Percentiles rank a stretch among this genome's conserved stretches.
phyloP scores from a whole-genome alignment of 2,113 vertebrate genomes.

The Bombycilla garrulus region DNA sequence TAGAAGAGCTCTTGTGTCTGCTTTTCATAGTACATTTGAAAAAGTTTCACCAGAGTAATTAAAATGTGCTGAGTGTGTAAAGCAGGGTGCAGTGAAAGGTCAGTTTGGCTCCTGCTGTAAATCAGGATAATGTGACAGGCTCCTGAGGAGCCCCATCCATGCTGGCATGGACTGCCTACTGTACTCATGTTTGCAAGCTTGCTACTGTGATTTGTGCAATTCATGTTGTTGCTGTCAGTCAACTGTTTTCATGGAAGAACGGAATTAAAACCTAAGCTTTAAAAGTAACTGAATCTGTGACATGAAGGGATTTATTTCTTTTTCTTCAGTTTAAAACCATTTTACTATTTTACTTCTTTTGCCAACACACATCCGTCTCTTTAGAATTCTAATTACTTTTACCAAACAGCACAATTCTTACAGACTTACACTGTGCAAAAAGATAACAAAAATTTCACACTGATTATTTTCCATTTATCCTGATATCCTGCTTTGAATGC shows the following conservation, averaged over 20 bases:
- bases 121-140: neutral
- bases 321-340: neutral
- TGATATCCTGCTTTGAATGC: neutral
- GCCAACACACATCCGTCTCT: neutral
- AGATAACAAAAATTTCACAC: neutral
- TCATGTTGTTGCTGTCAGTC: neutral
- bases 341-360: neutral
- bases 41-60: neutral
- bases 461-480: constrained; percentile 17
- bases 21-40: neutral
- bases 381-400: neutral
- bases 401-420: neutral
- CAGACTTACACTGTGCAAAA: neutral
- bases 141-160: neutral
- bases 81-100: neutral
- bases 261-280: neutral
- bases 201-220: neutral
- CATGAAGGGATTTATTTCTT: neutral
- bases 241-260: neutral
- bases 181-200: neutral
- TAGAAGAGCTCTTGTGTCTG: neutral
- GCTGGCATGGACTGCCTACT: neutral
- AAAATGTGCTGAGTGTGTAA: neutral
- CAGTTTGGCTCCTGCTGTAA: neutral
- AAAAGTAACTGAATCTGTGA: neutral